Conservation (phyloP, 2,888 invertebrate genomes). For the Lasioglossum morio region DNA sequence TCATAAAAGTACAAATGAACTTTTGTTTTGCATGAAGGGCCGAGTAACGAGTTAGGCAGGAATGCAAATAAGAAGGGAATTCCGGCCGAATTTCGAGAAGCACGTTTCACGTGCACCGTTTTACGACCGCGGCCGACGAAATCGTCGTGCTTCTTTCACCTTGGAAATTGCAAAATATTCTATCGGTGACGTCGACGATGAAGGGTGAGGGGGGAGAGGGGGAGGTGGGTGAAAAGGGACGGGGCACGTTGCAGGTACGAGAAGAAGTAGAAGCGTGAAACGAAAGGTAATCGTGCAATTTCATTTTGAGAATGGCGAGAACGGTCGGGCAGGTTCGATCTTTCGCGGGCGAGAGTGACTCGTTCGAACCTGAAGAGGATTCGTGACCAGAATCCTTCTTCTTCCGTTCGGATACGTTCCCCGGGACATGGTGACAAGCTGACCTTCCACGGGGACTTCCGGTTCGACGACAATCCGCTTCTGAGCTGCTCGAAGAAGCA, state of each 20-base stretch:
- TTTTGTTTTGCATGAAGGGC: too few species aligned
- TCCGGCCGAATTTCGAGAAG: not conserved
- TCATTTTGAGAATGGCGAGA: constrained; percentile 64
- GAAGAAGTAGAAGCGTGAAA: constrained; percentile 56
- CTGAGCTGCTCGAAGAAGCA: not conserved
- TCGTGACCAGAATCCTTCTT: constrained; percentile 68
- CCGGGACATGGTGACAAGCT: not conserved
- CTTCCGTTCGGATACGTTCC: not conserved
- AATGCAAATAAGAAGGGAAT: not conserved
- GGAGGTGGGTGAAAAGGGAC: not conserved
- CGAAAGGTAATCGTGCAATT: constrained; percentile 68
- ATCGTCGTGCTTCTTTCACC: not conserved
- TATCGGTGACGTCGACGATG: not conserved
- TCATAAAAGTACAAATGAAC: too few species aligned
- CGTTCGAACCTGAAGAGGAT: constrained; percentile 58
- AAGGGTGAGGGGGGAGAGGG: not conserved
- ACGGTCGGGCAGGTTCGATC: constrained; percentile 57
- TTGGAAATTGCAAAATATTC: constrained; percentile 1
- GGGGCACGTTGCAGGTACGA: not conserved
- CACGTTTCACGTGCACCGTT: not conserved
- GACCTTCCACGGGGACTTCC: not conserved
- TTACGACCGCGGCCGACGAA: not conserved
- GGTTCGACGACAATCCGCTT: not conserved
- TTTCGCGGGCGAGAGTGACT: constrained; percentile 56
- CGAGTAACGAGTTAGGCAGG: not conserved